Conservation (phyloP, 2,113 vertebrate genomes). For the Melanocharis versteri region DNA sequence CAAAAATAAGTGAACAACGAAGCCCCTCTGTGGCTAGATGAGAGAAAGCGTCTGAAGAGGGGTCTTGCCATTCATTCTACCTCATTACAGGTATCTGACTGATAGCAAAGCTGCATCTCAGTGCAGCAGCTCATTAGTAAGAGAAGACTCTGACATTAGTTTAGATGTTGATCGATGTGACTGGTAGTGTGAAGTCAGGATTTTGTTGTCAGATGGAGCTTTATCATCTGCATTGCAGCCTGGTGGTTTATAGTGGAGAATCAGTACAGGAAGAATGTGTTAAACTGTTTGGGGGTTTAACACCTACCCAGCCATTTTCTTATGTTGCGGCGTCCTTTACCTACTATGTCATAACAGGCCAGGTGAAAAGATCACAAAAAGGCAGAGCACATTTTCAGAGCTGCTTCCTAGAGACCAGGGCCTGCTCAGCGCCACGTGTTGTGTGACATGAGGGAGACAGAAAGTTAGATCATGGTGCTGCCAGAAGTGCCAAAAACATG, state of each 20-base stretch:
- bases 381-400: not conserved
- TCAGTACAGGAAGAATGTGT: not conserved
- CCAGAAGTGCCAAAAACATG: not conserved
- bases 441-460: not conserved
- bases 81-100: slow-evolving; percentile 66
- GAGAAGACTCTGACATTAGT: slow-evolving; percentile 74
- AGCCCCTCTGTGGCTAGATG: slow-evolving; percentile 21
- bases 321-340: not conserved
- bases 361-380: not conserved
- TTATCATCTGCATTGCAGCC: slow-evolving; percentile 50
- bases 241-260: slow-evolving; percentile 24
- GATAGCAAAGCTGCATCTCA: slow-evolving; percentile 55
- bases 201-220: slow-evolving; percentile 50
- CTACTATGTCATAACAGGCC: not conserved
- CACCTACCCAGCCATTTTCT: not conserved
- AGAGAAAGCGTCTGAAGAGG: slow-evolving; percentile 48
- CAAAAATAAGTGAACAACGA: slow-evolving; percentile 44
- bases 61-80: slow-evolving; percentile 48
- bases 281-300: slow-evolving; percentile 39
- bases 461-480: not conserved
- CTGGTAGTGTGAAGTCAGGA: slow-evolving; percentile 66
- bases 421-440: fast-evolving
- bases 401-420: not conserved
- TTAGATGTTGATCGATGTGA: slow-evolving; percentile 72
- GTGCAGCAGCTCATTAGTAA: slow-evolving; percentile 72